These are phyloP conservation scores for Hylaea fasciaria DNA, from an alignment of 2,888 invertebrate species.

Conservation along the genomic window DNA sequence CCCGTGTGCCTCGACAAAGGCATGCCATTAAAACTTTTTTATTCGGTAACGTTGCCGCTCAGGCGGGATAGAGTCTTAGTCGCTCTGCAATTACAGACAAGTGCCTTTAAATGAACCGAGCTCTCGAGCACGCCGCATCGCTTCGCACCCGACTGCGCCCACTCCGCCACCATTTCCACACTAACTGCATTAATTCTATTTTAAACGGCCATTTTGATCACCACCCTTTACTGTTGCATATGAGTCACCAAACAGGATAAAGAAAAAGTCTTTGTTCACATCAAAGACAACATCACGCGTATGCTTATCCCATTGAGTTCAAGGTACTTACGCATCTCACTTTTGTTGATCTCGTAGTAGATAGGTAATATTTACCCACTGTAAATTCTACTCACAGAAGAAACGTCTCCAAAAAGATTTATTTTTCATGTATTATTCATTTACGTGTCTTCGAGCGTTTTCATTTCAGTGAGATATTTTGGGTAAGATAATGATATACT, in stretches of 20 bases:
- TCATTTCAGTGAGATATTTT: constrained; percentile 77
- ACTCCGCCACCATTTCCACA: constrained; percentile 68
- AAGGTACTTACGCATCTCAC: constrained; percentile 43
- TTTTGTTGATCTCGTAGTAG: constrained; percentile 54
- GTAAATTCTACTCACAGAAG: constrained; percentile 64
- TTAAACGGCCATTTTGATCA: constrained; percentile 61
- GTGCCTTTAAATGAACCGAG: constrained; percentile 83
- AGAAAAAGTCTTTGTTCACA: constrained; percentile 16
- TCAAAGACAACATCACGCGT: constrained; percentile 22
- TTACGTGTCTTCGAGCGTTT: constrained; percentile 75
- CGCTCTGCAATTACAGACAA: constrained; percentile 83
- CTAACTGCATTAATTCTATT: constrained; percentile 73
- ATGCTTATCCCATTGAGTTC: constrained; percentile 30
- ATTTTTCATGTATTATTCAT: constrained; percentile 83
- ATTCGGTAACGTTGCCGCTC: constrained; percentile 74
- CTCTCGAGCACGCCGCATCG: constrained; percentile 83
- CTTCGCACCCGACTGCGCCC: constrained; percentile 73
- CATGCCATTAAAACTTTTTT: constrained; percentile 81
- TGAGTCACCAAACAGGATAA: constrained; percentile 36
- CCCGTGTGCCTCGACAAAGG: constrained; percentile 61
- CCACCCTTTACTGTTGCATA: constrained; percentile 39
- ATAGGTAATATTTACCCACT: constrained; percentile 67
- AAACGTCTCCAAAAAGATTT: constrained; percentile 73
- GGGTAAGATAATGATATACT: constrained; percentile 74
- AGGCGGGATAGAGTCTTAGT: constrained; percentile 76